These are phyloP conservation scores for Drosophila mayaguana DNA, from an alignment of 2,888 invertebrate genomes.

Conservation along the genomic window DNA sequence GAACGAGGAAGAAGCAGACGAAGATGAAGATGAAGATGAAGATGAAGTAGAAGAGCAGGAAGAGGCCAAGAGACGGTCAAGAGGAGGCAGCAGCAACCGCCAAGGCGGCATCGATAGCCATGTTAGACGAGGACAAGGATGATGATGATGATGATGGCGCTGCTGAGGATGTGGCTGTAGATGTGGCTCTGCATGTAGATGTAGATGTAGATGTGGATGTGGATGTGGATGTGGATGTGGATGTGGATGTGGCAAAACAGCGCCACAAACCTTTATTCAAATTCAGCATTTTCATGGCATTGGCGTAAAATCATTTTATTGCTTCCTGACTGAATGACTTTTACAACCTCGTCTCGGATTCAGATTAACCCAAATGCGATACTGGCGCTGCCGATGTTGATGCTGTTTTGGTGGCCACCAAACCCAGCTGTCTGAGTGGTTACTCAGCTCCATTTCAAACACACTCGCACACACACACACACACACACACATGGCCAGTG, in stretches of 20 bases:
- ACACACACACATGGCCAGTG: constrained; percentile 4
- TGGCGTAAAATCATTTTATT: constrained; percentile 80
- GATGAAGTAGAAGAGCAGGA: constrained; percentile 16
- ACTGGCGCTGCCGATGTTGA: constrained; percentile 31
- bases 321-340: constrained; percentile 78
- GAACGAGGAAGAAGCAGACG: constrained; percentile 1
- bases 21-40: background rate
- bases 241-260: constrained; percentile 49
- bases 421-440: constrained; percentile 1
- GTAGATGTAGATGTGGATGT: constrained; percentile 22
- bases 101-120: constrained; percentile 69
- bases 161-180: constrained; percentile 7
- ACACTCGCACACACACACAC: constrained; percentile 22
- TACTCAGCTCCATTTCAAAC: constrained; percentile 14
- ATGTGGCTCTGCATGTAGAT: constrained; percentile 32
- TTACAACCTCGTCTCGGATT: constrained; percentile 74
- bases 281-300: constrained; percentile 79
- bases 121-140: constrained; percentile 5
- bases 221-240: constrained; percentile 44
- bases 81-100: constrained; percentile 45
- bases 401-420: constrained; percentile 37
- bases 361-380: constrained; percentile 73
- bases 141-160: constrained; percentile 2
- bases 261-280: constrained; percentile 75
- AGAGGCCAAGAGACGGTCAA: constrained; percentile 4